phyloP scores from a whole-genome alignment of 2,113 vertebrate genomes.

The Romanogobio albipinnatus region DNA sequence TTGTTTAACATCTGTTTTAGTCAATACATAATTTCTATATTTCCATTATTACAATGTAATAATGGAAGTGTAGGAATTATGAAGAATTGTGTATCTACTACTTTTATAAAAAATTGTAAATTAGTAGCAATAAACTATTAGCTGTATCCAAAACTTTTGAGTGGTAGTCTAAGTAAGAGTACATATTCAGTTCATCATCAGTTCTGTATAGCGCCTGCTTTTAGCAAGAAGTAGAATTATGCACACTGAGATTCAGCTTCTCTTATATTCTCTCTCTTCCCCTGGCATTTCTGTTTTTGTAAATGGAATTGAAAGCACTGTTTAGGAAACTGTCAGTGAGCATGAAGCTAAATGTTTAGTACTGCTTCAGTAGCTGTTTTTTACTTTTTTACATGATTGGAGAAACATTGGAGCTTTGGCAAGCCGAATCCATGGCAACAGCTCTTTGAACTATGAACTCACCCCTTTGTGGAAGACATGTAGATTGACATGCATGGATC shows the following conservation, averaged over 20 bases:
- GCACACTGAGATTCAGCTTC: neutral
- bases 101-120: neutral
- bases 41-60: neutral
- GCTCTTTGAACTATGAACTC: slow-evolving; percentile 27
- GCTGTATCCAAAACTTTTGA: no score
- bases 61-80: neutral
- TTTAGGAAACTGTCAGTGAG: neutral
- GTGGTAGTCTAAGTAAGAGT: neutral
- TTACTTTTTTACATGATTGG: slow-evolving; percentile 21
- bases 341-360: slow-evolving; percentile 31
- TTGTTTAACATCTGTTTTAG: neutral
- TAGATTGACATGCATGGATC: slow-evolving; percentile 30
- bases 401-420: slow-evolving; percentile 4
- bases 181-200: neutral
- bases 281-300: no score
- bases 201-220: neutral
- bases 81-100: neutral
- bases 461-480: slow-evolving; percentile 6
- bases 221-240: neutral
- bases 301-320: neutral
- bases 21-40: neutral
- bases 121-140: neutral
- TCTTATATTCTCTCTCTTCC: no score
- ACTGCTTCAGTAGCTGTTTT: slow-evolving; percentile 18
- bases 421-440: slow-evolving; percentile 23